Conservation (phyloP, 2,888 invertebrate genomes). For the Andrena camellia region DNA sequence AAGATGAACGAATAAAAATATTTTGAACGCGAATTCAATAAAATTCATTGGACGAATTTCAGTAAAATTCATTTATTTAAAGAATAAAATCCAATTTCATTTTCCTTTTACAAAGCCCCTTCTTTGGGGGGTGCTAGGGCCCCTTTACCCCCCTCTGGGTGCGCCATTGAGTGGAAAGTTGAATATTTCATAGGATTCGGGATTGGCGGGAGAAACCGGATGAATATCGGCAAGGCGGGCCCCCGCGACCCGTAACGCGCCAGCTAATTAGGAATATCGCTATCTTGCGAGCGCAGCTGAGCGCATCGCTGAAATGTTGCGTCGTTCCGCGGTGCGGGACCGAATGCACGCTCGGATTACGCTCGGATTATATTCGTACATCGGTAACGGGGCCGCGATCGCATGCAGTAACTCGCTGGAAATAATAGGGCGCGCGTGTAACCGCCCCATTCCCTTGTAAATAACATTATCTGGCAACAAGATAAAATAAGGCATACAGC, state of each 20-base stretch:
- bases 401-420: constrained; percentile 46
- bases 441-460: background rate
- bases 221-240: constrained; percentile 4
- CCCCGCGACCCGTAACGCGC: background rate
- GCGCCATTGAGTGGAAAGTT: no score
- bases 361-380: constrained; percentile 58
- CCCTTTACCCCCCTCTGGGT: no score
- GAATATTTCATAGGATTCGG: background rate
- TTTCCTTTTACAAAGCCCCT: no score
- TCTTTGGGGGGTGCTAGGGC: no score
- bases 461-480: constrained; percentile 28
- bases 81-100: no score
- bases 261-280: constrained; percentile 46
- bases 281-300: constrained; percentile 52
- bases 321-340: constrained; percentile 42
- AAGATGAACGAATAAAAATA: no score
- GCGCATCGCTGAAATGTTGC: constrained; percentile 41
- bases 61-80: no score
- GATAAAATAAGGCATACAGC: constrained; percentile 41
- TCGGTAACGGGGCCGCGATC: constrained; percentile 44
- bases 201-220: background rate
- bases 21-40: no score
- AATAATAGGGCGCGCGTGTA: constrained; percentile 40
- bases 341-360: constrained; percentile 55
- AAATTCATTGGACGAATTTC: no score